Conservation (phyloP, 2,113 vertebrate species). For the Podarcis muralis region DNA sequence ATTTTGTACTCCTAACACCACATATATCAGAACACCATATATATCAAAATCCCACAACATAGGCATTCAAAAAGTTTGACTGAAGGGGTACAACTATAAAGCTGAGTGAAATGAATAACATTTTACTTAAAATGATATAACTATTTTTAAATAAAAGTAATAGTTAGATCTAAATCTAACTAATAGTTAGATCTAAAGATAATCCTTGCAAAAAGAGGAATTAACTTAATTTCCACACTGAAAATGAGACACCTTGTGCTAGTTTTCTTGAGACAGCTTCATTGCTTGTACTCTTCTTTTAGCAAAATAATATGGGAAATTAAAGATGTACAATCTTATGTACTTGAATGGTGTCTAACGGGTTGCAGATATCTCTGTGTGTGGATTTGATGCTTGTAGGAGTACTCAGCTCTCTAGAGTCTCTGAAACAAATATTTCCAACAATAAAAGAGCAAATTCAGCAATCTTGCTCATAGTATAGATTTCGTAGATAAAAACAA, state of each 20-base stretch:
- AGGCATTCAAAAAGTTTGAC: neutral
- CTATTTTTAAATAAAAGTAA: neutral
- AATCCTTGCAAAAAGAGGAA: neutral
- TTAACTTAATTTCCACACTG: slow-evolving; percentile 1
- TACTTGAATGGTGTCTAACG: neutral
- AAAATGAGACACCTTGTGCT: neutral
- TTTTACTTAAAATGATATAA: neutral
- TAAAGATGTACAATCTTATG: neutral
- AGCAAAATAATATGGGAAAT: neutral
- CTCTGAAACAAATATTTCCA: neutral
- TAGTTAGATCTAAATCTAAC: neutral
- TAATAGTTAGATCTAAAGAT: neutral
- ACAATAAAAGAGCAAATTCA: neutral
- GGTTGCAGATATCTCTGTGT: neutral
- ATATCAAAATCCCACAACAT: neutral
- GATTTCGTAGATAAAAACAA: neutral
- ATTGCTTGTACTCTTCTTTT: neutral
- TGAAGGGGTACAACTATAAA: neutral
- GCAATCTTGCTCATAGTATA: neutral
- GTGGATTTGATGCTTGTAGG: no score
- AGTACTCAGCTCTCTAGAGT: no score
- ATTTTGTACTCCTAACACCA: neutral
- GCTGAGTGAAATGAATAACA: neutral
- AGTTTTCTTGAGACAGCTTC: neutral
- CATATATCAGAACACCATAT: neutral